phyloP scores from a whole-genome alignment of 2,113 vertebrate species.

The Phoenicopterus ruber region DNA sequence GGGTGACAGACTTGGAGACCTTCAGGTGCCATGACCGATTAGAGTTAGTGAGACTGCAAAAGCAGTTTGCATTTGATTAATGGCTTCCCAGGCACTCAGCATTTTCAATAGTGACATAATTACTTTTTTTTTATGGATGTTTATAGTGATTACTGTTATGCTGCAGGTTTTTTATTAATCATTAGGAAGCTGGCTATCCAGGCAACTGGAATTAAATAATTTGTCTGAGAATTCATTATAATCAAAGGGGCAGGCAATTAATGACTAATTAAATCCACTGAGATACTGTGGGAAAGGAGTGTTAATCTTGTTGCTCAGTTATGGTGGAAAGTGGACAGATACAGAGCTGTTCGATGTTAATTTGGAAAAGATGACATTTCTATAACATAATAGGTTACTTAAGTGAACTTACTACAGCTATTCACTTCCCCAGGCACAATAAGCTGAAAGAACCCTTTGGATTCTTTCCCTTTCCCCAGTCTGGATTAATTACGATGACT shows the following conservation, averaged over 20 bases:
- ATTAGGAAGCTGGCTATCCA: not conserved
- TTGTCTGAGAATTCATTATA: constrained; percentile 53
- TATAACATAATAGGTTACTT: not conserved
- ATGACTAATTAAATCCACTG: constrained; percentile 35
- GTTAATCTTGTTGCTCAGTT: not conserved
- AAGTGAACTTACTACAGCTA: not conserved
- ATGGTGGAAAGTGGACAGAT: not conserved
- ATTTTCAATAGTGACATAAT: not conserved
- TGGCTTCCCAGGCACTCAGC: not conserved
- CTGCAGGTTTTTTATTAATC: constrained; percentile 18
- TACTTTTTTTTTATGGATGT: not conserved
- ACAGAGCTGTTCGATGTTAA: not conserved
- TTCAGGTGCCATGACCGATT: not conserved
- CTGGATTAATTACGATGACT: not conserved
- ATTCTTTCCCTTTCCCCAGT: not conserved
- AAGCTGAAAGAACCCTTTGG: not conserved
- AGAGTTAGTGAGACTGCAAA: not conserved
- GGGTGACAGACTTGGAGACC: not conserved
- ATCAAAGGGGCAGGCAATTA: constrained; percentile 22
- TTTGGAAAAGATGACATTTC: not conserved
- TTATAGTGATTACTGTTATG: not conserved
- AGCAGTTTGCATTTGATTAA: not conserved
- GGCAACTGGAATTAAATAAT: constrained; percentile 41
- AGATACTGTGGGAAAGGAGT: not conserved
- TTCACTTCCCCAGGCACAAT: not conserved